phyloP scores from a whole-genome alignment of 2,797 vertebrate species.

The Cyclura pinguis region DNA sequence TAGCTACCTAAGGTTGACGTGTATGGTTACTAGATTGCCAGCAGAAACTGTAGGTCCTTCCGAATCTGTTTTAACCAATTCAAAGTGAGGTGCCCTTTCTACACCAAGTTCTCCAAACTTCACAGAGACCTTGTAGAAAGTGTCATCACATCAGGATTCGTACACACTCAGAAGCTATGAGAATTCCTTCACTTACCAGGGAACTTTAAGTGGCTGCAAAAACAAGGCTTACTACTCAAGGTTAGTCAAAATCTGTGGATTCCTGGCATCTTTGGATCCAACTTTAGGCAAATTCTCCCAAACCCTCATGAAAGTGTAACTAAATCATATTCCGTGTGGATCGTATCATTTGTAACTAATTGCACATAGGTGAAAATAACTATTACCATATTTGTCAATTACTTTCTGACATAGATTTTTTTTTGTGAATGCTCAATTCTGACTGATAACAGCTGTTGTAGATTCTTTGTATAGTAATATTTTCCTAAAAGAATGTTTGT shows the following conservation, averaged over 20 bases:
- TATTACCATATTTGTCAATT: neutral
- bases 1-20: neutral
- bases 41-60: neutral
- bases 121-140: neutral
- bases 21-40: too few relatives aligned
- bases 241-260: neutral
- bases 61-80: neutral
- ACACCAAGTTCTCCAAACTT: neutral
- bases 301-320: neutral
- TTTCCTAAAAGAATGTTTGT: neutral
- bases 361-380: neutral
- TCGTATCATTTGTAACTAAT: neutral
- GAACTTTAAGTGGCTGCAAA: too few relatives aligned
- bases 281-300: conserved; percentile 7
- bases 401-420: neutral
- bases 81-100: neutral
- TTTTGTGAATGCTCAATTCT: neutral
- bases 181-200: neutral
- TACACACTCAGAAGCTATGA: neutral
- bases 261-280: neutral
- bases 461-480: neutral
- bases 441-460: neutral
- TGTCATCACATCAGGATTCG: neutral
- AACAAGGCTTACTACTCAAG: neutral
- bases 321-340: neutral